Evolutionary conservation across 2,888 invertebrate species (phyloP), one percentile per base, ranked within the genome.

Genomic region (Ochlodes sylvanus): DNA sequence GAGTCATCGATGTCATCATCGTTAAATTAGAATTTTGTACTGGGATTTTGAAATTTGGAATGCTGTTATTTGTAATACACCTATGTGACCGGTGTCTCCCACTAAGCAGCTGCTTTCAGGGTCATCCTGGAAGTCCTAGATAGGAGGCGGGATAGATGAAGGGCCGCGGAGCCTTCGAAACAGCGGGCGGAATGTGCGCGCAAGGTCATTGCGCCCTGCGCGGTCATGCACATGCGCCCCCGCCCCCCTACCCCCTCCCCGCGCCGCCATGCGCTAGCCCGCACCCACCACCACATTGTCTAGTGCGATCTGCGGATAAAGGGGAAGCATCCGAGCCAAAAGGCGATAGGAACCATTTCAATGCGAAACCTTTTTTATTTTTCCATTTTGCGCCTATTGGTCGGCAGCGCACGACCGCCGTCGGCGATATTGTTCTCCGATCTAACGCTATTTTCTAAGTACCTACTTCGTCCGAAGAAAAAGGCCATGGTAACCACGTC

Each of bases 121-220:
- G 41, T 15, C 15, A 52, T 34, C 21, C 66, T 67, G 60, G 66
- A 67, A 44, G 42, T 60, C 71, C 85, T 84, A 83, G 83, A 82
- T 82, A 81, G 80, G 80, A 72, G 77, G 69, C 76, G 74, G 83
- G 81, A 82, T 79, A 82, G 83, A 78, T 80, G 84, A 85, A 86
- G 84, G 82, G 80, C 83, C 84, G 84, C 84, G 81, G 88, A 88
- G 86, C 84, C 84, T 83, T 83, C 84, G 84, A 86, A 87, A 86
- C 89, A 78, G 79, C 77, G 72, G 85, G 84, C 82, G 80, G 92
- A 91, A 90, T 92, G 90, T 85, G 88, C 89, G 86, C 85, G 87
- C 93, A 93, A 93, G 93, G 93, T 92, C 93, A 92, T 92, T 93
- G 92, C 90, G 92, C 92, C 89, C 91, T 87, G 90, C 90, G 90